Evolutionary conservation across 2,113 vertebrate genomes (phyloP), one percentile per base, ranked within the genome.

Genomic region (Gopherus evgoodei): DNA sequence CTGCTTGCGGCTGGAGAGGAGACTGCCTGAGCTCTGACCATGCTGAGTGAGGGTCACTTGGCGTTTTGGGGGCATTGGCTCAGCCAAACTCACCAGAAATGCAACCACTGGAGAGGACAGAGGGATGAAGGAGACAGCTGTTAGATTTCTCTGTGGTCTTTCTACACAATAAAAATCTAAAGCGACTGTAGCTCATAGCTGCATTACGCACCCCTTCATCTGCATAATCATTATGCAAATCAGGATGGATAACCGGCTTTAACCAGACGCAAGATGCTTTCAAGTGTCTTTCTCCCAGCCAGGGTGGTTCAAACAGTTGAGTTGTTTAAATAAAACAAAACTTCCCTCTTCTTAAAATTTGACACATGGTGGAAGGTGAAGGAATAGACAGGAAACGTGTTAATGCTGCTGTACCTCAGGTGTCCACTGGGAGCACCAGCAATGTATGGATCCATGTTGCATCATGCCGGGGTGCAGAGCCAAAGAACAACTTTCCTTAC

Each of bases 201-300:
- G 25, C 72, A 31, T 95, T 91, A 86, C 96, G 93, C 94, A 90
- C 94, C 83, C 21, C 0, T 0, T 14, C 1, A 89, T 97, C 93
- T 96, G 96, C 95, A 91, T 97, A 96, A 96, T 91, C 78, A 27
- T 91, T 96, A 97, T 97, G 97, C 96, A 97, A 95, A 98, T 96
- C 4, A 49, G 88, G 89, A 94, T 86, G 91, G 96, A 96, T 96
- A 96, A 95, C 95, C 93, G 95, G 93, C 97, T 96, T 84, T 93
- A 95, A 93, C 97, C 95, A 94, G 95, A 13, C 91, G 85, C 76
- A 6, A 90, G 93, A 13, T 95, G 90, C 93, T 97, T 96, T 94
- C 95, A 47, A 96, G 96, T 86, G 84, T 79, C 84, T 91, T 89
- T 84, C 50, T 83, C 90, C 94, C 95, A 78, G 93, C 90, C 11